Conservation (phyloP, 2,888 invertebrate species). For the Pandemis heparana region DNA sequence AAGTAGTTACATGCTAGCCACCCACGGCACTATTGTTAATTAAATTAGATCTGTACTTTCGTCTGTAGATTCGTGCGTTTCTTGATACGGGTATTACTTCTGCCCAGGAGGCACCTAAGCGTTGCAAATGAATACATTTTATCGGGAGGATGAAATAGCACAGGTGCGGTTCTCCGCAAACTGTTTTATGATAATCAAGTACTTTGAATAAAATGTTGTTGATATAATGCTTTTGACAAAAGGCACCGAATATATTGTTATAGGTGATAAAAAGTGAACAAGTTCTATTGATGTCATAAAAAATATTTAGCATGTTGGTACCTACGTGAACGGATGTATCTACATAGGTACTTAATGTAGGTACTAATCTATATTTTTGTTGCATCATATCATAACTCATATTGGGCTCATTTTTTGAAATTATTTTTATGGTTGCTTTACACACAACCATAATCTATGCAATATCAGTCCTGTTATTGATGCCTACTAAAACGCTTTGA, state of each 20-base stretch:
- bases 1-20: not conserved
- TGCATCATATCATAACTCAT: conserved; percentile 19
- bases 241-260: not conserved
- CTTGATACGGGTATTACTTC: not conserved
- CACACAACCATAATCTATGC: conserved; percentile 9
- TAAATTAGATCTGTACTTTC: conserved; percentile 17
- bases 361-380: no score
- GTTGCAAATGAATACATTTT: not conserved
- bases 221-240: not conserved
- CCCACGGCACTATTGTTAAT: conserved; percentile 25
- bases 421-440: conserved; percentile 20
- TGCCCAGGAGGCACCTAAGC: not conserved
- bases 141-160: not conserved
- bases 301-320: no score
- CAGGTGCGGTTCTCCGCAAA: not conserved
- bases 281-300: not conserved
- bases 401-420: conserved; percentile 27
- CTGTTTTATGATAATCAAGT: not conserved
- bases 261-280: not conserved
- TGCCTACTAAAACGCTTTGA: conserved; percentile 1
- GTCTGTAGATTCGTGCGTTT: not conserved
- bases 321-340: no score
- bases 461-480: conserved; percentile 2
- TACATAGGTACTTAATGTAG: no score
- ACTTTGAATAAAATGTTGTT: not conserved